Evolutionary conservation across 2,888 invertebrate genomes (phyloP).

Genomic region (Tillus elongatus): DNA sequence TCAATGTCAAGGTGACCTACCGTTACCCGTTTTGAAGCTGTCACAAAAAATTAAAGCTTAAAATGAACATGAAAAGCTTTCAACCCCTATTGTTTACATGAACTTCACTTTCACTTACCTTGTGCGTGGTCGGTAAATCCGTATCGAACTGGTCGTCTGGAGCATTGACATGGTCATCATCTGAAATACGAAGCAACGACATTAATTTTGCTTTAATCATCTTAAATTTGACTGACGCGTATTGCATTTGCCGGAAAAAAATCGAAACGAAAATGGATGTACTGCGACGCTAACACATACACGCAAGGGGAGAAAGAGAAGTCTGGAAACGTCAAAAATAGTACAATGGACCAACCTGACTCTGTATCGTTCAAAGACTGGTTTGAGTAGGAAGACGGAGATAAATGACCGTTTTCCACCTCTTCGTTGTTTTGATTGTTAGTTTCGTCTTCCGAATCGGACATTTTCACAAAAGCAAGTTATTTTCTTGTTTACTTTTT

Average conservation of each 20-base stretch:
- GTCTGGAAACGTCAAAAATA: too few relatives aligned
- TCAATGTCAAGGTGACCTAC: too few relatives aligned
- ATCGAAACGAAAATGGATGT: too few relatives aligned
- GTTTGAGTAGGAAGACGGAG: slow-evolving; percentile 14
- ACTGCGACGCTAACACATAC: too few relatives aligned
- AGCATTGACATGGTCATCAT: slow-evolving; percentile 22
- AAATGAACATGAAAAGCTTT: neutral
- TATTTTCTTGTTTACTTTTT: slow-evolving; percentile 3
- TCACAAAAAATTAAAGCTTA: slow-evolving; percentile 11
- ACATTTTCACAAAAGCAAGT: slow-evolving; percentile 13
- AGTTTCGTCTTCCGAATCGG: slow-evolving; percentile 19
- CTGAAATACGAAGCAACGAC: slow-evolving; percentile 19
- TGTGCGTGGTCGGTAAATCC: slow-evolving; percentile 38
- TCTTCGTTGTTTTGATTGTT: slow-evolving; percentile 19
- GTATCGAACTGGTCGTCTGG: slow-evolving; percentile 32
- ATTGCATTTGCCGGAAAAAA: neutral
- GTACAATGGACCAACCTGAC: slow-evolving; percentile 10
- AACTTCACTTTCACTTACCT: slow-evolving; percentile 24
- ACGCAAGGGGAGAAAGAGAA: too few relatives aligned
- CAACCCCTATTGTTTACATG: neutral
- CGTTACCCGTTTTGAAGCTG: slow-evolving; percentile 13
- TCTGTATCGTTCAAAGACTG: slow-evolving; percentile 5
- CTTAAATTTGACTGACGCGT: slow-evolving; percentile 11
- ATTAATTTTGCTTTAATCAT: slow-evolving; percentile 22
- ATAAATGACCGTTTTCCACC: slow-evolving; percentile 32